phyloP scores from a whole-genome alignment of 2,113 vertebrate species.

The Megaceryle torquata region DNA sequence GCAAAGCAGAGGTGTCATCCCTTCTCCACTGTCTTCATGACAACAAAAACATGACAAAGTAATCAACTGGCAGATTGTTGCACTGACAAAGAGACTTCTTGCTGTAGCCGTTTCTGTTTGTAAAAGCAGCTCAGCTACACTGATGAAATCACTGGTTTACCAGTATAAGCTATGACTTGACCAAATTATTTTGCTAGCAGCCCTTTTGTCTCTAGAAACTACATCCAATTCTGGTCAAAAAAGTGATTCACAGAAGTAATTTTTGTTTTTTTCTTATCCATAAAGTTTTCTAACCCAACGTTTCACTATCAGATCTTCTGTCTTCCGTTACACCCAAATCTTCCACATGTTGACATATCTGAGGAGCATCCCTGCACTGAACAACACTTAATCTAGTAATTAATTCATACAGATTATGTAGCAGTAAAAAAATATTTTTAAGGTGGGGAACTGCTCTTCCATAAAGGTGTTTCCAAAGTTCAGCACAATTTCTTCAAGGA shows the following conservation, averaged over 20 bases:
- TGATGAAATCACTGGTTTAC: background rate
- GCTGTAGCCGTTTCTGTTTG: background rate
- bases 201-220: background rate
- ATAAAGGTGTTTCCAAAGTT: background rate
- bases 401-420: background rate
- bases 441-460: background rate
- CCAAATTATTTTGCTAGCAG: background rate
- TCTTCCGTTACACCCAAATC: background rate
- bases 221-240: background rate
- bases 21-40: background rate
- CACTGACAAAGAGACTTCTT: background rate
- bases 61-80: background rate
- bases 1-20: background rate
- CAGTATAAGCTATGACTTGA: background rate
- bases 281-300: background rate
- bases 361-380: background rate
- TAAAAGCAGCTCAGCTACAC: background rate
- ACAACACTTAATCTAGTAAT: background rate
- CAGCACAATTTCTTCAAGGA: background rate
- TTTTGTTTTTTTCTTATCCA: background rate
- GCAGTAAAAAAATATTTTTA: background rate
- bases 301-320: background rate
- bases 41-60: background rate
- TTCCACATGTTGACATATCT: background rate
- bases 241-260: background rate